These are phyloP conservation scores for Heliangelus exortis DNA, from an alignment of 2,797 vertebrate genomes.

Conservation along the genomic window DNA sequence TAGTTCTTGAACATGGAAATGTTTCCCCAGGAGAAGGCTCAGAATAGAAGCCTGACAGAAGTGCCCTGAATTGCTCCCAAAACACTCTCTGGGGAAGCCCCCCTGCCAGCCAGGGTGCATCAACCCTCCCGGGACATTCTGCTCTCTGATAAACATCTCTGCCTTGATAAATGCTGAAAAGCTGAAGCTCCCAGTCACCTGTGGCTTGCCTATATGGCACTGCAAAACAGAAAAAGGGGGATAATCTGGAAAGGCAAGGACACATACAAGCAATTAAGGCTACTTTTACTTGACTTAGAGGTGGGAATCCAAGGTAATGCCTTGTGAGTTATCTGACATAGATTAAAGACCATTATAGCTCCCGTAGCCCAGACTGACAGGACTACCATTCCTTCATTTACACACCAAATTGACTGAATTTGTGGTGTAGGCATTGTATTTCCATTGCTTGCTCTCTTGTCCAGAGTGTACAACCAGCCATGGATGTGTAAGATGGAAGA, in stretches of 20 bases:
- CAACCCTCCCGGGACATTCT: rapidly evolving
- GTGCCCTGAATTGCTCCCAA: not conserved
- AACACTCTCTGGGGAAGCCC: rapidly evolving
- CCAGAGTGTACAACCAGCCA: not conserved
- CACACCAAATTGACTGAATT: not conserved
- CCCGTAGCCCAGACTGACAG: not conserved
- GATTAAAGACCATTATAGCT: not conserved
- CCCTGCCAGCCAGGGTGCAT: not conserved
- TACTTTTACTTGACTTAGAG: not conserved
- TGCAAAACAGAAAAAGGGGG: not conserved
- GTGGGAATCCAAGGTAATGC: not conserved
- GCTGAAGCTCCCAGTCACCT: not conserved
- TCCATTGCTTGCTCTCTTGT: not conserved
- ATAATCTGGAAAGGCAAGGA: not conserved
- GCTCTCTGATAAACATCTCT: not conserved
- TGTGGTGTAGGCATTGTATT: not conserved
- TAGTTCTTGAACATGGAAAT: not conserved
- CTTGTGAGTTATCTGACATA: not conserved
- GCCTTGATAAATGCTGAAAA: not conserved
- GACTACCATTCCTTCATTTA: not conserved
- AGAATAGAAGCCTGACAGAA: not conserved
- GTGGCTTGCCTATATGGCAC: not conserved
- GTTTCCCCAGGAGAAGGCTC: not conserved
- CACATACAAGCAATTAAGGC: not conserved
- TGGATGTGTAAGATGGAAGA: not conserved